These are phyloP conservation scores for Nothobranchius kuhntae DNA, from an alignment of 2,113 vertebrate species.

Conservation along the genomic window DNA sequence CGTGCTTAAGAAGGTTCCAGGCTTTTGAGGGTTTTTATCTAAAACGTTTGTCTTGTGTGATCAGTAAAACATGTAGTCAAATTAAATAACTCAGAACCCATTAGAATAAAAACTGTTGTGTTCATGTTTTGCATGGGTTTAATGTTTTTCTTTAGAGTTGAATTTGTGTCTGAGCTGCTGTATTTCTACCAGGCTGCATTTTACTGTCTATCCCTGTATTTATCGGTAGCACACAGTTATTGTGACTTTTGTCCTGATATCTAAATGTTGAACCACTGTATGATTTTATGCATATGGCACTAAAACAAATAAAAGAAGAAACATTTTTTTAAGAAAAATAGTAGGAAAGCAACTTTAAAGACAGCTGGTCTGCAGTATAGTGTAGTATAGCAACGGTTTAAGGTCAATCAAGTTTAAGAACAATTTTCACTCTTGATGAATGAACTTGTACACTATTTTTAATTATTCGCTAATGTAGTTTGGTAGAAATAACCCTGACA, in stretches of 20 bases:
- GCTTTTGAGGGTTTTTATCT: slow-evolving; percentile 30
- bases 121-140: slow-evolving; percentile 62
- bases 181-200: slow-evolving; percentile 35
- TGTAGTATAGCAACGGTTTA: slow-evolving; percentile 22
- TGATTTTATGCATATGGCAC: slow-evolving; percentile 23
- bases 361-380: slow-evolving; percentile 71
- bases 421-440: slow-evolving; percentile 9
- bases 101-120: slow-evolving; percentile 17
- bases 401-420: slow-evolving; percentile 21
- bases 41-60: slow-evolving; percentile 46
- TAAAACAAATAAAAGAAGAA: slow-evolving; percentile 16
- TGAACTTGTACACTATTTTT: slow-evolving; percentile 13
- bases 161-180: slow-evolving; percentile 31
- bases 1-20: slow-evolving; percentile 56
- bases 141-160: slow-evolving; percentile 47
- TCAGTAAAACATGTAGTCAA: slow-evolving; percentile 21
- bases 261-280: slow-evolving; percentile 9
- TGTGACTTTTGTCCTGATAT: slow-evolving; percentile 4
- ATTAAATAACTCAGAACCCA: slow-evolving; percentile 6
- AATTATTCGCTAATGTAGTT: slow-evolving; percentile 23
- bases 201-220: slow-evolving; percentile 41
- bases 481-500: not conserved
- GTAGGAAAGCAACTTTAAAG: slow-evolving; percentile 33
- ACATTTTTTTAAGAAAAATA: slow-evolving; percentile 2
- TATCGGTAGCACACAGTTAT: slow-evolving; percentile 18